Base-by-base conservation (phyloP, 2,888 invertebrate genomes). In the Phasia obesa region DNA sequence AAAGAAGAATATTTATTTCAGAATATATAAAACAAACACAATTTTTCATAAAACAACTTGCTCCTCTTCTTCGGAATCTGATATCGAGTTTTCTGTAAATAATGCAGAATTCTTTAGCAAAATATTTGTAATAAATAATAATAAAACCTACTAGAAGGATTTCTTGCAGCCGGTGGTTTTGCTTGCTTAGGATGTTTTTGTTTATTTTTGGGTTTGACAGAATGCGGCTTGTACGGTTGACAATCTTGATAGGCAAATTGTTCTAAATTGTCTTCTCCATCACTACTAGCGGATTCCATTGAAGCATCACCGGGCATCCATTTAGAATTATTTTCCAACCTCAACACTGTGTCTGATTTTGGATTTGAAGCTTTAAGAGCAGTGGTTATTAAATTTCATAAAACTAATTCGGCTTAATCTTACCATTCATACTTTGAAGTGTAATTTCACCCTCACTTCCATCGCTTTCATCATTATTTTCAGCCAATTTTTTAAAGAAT, bases 11-110 rank as follows among this genome's bases (percentile, higher is more conserved):
- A 44, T 49, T 49, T 49, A 31, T 31, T 53, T 67, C 9, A 53
- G 5, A 35, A 17, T 64, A 49, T 35, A 0, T 35, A 5, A 53
- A 13, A 19, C 6, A 19, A 21, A 21, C 17, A 4, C n/a, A 9
- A 31, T 13, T 4, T 35, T 13, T 59, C 77, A 85, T 71, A 88
- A 78, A 21, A 87, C 78, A 55, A 87, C 75, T 53, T 86, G 86
- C 55, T 81, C 74, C 25, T 89, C 88, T 44, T 89, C 88, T 70
- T 89, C 89, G 42, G 88, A 88, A 27, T 87, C 88, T 51, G 87
- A 87, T 49, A 59, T 80, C 19, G 67, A 62, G 0, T 60, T 25
- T 64, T 57, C 82, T 83, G 17, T 4, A 70, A 49, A 77, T 77
- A 76, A 60, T n/a, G 35, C 11, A 2, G 9, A 6, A 9, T 31